Conservation (phyloP, 2,797 vertebrate species). For the Odontamblyopus lacepedii region DNA sequence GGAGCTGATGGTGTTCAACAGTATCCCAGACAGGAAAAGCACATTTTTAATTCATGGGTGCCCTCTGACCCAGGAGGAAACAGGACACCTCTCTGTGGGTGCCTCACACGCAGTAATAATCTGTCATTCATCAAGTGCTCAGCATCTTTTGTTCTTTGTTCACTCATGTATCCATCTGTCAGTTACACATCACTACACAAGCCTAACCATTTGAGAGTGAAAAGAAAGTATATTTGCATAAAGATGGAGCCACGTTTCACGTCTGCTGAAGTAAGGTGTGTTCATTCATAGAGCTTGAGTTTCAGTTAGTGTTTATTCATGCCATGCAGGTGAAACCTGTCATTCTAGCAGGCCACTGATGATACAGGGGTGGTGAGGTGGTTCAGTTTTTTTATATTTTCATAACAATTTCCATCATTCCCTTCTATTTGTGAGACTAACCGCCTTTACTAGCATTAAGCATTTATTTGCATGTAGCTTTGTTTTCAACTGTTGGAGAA, state of each 20-base stretch:
- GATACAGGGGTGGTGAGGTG: neutral
- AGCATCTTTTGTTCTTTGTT: conserved; percentile 26
- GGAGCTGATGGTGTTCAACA: conserved; percentile 32
- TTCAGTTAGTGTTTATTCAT: neutral
- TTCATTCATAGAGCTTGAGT: conserved; percentile 1
- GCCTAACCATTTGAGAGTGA: conserved; percentile 7
- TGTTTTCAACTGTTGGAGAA: conserved; percentile 52
- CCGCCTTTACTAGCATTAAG: conserved; percentile 19
- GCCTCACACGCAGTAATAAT: conserved; percentile 23
- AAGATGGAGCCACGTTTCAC: neutral
- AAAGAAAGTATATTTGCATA: neutral
- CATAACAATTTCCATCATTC: conserved; percentile 14
- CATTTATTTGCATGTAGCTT: conserved; percentile 73
- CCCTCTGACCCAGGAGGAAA: conserved; percentile 56
- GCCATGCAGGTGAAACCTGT: neutral
- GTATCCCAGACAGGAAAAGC: conserved; percentile 19
- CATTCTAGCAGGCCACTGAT: neutral
- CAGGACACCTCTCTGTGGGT: conserved; percentile 42
- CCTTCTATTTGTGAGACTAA: conserved; percentile 39
- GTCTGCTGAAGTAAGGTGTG: neutral
- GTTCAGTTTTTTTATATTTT: neutral
- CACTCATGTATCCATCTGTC: conserved; percentile 30
- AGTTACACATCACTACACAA: conserved; percentile 14
- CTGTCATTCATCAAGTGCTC: conserved; percentile 31
- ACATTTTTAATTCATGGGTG: conserved; percentile 72